phyloP scores from a whole-genome alignment of 2,113 vertebrate genomes.

The Morone chrysops region DNA sequence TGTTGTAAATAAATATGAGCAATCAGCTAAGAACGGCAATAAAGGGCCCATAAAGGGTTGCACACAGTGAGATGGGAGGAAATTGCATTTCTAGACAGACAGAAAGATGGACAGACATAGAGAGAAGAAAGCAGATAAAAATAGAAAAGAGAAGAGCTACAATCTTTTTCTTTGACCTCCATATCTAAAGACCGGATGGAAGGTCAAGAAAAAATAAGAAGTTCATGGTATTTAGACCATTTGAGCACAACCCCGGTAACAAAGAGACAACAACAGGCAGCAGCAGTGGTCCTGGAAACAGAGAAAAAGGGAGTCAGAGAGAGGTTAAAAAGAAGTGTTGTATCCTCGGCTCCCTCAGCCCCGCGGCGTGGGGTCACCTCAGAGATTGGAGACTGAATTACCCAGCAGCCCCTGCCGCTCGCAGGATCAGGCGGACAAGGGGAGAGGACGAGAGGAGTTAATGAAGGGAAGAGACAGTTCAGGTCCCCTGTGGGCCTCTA shows the following conservation, averaged over 20 bases:
- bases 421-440: conserved; percentile 84
- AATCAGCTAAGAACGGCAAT: conserved; percentile 78
- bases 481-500: conserved; percentile 76
- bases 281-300: conserved; percentile 40
- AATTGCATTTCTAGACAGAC: conserved; percentile 59
- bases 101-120: conserved; percentile 27
- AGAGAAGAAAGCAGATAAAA: conserved; percentile 41
- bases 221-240: conserved; percentile 60
- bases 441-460: conserved; percentile 85
- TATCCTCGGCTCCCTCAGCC: conserved; percentile 80
- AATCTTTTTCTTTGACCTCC: conserved; percentile 54
- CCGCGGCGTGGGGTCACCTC: conserved; percentile 85
- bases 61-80: conserved; percentile 64
- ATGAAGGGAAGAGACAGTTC: conserved; percentile 86
- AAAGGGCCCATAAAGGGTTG: conserved; percentile 68
- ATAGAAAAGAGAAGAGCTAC: conserved; percentile 35
- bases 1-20: conserved; percentile 81
- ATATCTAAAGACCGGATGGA: conserved; percentile 39
- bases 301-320: conserved; percentile 61
- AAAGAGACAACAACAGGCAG: conserved; percentile 60
- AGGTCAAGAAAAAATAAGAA: conserved; percentile 60
- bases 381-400: conserved; percentile 85
- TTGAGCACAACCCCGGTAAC: conserved; percentile 43
- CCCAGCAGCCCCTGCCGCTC: conserved; percentile 81
- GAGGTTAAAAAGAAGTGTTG: conserved; percentile 76